A percentile compares a stretch with the other conserved stretches of the same genome.
These are phyloP conservation scores for Crotalus horridus DNA, from an alignment of 2,113 vertebrate genomes.

Conservation along the genomic window DNA sequence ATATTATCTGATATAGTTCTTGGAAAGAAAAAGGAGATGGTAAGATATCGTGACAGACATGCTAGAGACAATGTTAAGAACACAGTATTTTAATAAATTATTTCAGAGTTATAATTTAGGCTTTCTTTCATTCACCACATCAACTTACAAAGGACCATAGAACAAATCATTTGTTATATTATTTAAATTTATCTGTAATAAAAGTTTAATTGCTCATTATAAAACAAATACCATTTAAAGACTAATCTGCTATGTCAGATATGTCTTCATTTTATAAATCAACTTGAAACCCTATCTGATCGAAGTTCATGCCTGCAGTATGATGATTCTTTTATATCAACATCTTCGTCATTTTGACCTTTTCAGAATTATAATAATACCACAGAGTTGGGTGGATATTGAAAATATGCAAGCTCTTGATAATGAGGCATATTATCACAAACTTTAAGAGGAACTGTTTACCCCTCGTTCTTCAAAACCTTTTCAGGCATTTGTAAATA, in stretches of 20 bases:
- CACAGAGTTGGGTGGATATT: constrained; percentile 66
- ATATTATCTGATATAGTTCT: background rate
- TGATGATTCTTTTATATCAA: constrained; percentile 79
- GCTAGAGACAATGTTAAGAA: constrained; percentile 41
- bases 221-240: constrained; percentile 63
- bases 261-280: constrained; percentile 69
- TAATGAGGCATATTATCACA: constrained; percentile 72
- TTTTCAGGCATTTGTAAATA: constrained; percentile 23
- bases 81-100: constrained; percentile 45
- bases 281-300: constrained; percentile 78
- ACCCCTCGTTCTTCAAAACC: constrained; percentile 10
- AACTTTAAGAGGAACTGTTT: constrained; percentile 57
- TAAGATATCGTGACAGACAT: background rate
- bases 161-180: constrained; percentile 56
- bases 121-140: constrained; percentile 54
- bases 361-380: constrained; percentile 60
- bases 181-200: constrained; percentile 47
- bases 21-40: background rate
- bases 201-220: constrained; percentile 61
- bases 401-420: constrained; percentile 73
- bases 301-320: constrained; percentile 71
- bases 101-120: constrained; percentile 45
- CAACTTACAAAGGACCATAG: constrained; percentile 52
- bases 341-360: constrained; percentile 74
- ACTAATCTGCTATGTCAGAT: constrained; percentile 74